Evolutionary conservation across 2,797 vertebrate species (phyloP).

Genomic region (Sandelia bainsii): DNA sequence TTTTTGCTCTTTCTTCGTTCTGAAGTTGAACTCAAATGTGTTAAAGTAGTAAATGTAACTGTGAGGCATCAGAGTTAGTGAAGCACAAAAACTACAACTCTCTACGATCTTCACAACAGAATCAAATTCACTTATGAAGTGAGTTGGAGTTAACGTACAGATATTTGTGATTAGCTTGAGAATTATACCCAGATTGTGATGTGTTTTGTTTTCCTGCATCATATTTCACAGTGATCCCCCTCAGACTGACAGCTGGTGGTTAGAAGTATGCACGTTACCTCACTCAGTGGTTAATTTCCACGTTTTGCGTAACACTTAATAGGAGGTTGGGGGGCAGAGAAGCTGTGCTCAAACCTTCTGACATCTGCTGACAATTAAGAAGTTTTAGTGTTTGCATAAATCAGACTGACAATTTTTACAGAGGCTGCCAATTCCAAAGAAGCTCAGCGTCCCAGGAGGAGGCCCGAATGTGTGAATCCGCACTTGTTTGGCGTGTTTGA

Average conservation of each 20-base stretch:
- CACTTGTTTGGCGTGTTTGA: not conserved
- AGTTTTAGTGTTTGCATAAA: not conserved
- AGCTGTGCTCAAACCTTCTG: not conserved
- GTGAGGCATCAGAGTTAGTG: too few species aligned
- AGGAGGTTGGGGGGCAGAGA: conserved; percentile 6
- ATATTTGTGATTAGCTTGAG: not conserved
- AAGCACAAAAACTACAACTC: too few species aligned
- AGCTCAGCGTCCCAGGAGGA: not conserved
- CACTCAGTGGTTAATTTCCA: conserved; percentile 3
- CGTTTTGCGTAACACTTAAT: conserved; percentile 60
- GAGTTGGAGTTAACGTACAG: not conserved
- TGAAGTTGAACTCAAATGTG: too few species aligned
- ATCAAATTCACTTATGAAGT: not conserved
- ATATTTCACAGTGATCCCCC: conserved; percentile 12
- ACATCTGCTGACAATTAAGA: conserved; percentile 48
- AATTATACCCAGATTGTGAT: not conserved
- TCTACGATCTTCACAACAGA: too few species aligned
- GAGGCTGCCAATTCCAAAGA: not conserved
- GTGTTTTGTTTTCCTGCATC: conserved; percentile 20
- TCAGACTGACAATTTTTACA: conserved; percentile 23
- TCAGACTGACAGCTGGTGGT: conserved; percentile 11
- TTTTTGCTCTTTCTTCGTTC: too few species aligned
- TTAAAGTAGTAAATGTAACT: too few species aligned
- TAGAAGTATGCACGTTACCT: conserved; percentile 4
- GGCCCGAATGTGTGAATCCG: not conserved